Conservation (phyloP, 2,888 invertebrate species). For the Sinelater perroti region DNA sequence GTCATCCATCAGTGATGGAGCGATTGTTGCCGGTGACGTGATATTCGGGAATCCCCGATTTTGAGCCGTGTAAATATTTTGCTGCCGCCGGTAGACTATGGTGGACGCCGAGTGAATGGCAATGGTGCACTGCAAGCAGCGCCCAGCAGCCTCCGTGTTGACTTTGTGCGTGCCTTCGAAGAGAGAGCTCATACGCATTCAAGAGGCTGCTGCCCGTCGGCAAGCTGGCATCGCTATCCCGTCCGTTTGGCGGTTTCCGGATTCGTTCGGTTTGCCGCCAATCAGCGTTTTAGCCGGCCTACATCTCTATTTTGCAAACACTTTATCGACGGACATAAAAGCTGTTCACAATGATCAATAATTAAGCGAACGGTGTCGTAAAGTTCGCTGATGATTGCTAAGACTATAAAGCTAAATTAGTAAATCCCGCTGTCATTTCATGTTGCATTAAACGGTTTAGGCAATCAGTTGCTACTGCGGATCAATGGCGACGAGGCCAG, state of each 20-base stretch:
- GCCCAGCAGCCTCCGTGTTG: no score
- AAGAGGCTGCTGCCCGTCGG: no score
- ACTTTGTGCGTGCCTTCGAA: no score
- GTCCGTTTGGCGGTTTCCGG: neutral
- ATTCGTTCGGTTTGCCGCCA: neutral
- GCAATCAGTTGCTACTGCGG: no score
- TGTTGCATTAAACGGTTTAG: no score
- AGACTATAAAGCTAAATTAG: slow-evolving; percentile 16
- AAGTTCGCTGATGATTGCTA: slow-evolving; percentile 7
- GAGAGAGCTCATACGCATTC: no score
- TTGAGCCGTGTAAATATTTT: slow-evolving; percentile 13
- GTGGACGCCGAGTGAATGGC: neutral
- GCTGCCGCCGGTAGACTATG: slow-evolving; percentile 6
- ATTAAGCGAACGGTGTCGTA: slow-evolving; percentile 16
- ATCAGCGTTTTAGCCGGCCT: neutral
- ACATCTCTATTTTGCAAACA: slow-evolving; percentile 7
- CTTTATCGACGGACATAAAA: slow-evolving; percentile 13
- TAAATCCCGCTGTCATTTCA: slow-evolving; percentile 1
- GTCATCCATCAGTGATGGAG: slow-evolving; percentile 1
- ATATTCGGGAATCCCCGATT: slow-evolving; percentile 15
- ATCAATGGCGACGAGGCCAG: no score
- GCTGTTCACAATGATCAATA: slow-evolving; percentile 9
- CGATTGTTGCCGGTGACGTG: slow-evolving; percentile 4
- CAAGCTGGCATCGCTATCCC: no score
- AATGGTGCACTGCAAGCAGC: no score